phyloP scores from a whole-genome alignment of 1,140 invertebrate genomes.

The Bactericera cockerelli region DNA sequence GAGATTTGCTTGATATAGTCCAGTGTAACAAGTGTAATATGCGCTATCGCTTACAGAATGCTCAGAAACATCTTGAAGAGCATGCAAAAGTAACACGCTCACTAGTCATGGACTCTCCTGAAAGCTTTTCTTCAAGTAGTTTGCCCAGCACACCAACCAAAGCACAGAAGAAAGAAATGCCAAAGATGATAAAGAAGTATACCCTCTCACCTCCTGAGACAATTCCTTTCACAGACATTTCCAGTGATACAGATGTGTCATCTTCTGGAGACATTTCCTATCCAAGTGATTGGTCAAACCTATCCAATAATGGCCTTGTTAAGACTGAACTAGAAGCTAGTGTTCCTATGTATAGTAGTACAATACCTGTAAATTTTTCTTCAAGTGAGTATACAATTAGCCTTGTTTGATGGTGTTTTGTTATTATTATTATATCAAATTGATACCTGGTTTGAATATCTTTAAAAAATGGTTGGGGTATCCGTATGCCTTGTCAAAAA shows the following conservation, averaged over 20 bases:
- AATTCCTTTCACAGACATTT: background rate
- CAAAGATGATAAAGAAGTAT: conserved; percentile 6
- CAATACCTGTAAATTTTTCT: too few relatives aligned
- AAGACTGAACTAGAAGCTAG: too few relatives aligned
- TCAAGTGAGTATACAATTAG: too few relatives aligned
- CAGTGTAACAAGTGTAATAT: background rate
- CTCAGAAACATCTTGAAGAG: background rate
- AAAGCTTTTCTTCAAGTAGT: background rate
- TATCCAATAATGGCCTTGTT: background rate
- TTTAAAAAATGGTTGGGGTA: too few relatives aligned
- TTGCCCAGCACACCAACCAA: background rate
- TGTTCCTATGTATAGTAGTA: too few relatives aligned
- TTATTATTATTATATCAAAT: too few relatives aligned
- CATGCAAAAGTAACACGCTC: background rate
- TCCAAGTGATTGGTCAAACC: background rate
- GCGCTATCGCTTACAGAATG: background rate
- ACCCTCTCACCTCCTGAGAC: background rate
- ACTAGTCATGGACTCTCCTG: background rate
- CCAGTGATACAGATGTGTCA: background rate
- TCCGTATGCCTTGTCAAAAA: too few relatives aligned
- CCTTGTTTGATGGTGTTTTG: too few relatives aligned
- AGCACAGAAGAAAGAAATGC: conserved; percentile 1
- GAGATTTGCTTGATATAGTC: background rate
- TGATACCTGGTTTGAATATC: too few relatives aligned
- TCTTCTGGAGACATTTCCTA: background rate